Conservation (phyloP, 1,140 invertebrate species). For the Platorchestia sp. region DNA sequence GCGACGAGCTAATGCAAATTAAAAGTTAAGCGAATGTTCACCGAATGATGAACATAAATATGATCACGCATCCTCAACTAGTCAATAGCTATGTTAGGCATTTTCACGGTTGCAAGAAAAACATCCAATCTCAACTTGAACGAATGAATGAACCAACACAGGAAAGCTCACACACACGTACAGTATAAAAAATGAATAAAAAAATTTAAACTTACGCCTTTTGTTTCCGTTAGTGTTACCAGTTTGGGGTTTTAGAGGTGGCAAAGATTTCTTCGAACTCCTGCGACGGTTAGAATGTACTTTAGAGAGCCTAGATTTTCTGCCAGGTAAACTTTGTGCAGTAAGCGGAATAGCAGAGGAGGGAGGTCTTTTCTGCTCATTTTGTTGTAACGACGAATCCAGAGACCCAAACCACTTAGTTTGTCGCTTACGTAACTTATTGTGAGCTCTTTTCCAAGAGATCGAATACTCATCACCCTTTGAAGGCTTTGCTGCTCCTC, state of each 20-base stretch:
- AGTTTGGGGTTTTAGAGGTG: background rate
- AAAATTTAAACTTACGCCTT: background rate
- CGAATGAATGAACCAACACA: background rate
- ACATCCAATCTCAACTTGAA: background rate
- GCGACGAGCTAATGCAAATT: too few species aligned
- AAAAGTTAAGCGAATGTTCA: too few species aligned
- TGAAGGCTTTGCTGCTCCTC: background rate
- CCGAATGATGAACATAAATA: too few species aligned
- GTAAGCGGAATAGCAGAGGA: background rate
- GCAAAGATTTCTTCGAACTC: slow-evolving; percentile 25
- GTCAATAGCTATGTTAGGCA: too few species aligned
- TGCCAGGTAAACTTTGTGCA: background rate
- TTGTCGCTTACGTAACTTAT: background rate
- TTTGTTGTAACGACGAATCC: background rate
- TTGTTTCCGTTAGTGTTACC: background rate
- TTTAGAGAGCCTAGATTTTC: background rate
- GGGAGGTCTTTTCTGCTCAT: background rate
- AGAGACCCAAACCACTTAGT: background rate
- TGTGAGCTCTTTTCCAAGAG: background rate
- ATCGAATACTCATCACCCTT: background rate
- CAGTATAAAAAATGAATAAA: background rate
- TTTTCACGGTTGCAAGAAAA: too few species aligned
- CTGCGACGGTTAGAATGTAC: background rate
- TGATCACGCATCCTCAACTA: too few species aligned
- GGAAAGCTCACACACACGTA: background rate